Evolutionary conservation across 2,113 vertebrate genomes (phyloP).

Genomic region (Grammomys dolichurus): DNA sequence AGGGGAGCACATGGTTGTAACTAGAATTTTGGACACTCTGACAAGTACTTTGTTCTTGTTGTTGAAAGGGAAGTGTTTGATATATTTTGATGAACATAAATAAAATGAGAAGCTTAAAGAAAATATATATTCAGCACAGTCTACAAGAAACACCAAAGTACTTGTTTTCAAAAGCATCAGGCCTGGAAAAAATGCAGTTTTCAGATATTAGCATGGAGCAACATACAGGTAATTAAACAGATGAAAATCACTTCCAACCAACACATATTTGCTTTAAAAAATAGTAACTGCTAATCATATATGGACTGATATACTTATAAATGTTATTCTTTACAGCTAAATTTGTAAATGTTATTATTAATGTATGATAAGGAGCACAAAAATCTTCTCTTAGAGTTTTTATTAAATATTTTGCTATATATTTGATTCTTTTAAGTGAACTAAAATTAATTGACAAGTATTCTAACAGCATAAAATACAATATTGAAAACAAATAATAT

Average conservation of each 20-base stretch:
- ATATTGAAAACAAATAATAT: not conserved
- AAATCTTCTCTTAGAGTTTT: not conserved
- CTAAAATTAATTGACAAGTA: conserved; percentile 6
- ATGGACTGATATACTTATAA: not conserved
- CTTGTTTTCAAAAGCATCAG: not conserved
- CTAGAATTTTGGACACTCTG: not conserved
- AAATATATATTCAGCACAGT: not conserved
- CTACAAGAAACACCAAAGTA: not conserved
- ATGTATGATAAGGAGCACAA: not conserved
- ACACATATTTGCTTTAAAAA: not conserved
- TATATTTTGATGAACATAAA: conserved; percentile 47
- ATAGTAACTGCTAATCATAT: not conserved
- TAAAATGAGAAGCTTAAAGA: conserved; percentile 6
- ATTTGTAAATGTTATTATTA: not conserved
- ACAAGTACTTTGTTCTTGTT: not conserved
- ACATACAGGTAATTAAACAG: not conserved
- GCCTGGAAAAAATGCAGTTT: not conserved
- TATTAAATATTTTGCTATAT: conserved; percentile 4
- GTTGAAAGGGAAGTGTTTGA: not conserved
- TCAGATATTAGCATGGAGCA: not conserved
- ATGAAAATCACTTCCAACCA: not conserved
- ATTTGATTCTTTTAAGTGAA: conserved; percentile 42
- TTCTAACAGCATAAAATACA: not conserved
- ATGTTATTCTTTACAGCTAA: not conserved
- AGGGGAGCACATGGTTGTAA: not conserved